Evolutionary conservation across 2,113 vertebrate species (phyloP).

Genomic region (Caracal caracal): DNA sequence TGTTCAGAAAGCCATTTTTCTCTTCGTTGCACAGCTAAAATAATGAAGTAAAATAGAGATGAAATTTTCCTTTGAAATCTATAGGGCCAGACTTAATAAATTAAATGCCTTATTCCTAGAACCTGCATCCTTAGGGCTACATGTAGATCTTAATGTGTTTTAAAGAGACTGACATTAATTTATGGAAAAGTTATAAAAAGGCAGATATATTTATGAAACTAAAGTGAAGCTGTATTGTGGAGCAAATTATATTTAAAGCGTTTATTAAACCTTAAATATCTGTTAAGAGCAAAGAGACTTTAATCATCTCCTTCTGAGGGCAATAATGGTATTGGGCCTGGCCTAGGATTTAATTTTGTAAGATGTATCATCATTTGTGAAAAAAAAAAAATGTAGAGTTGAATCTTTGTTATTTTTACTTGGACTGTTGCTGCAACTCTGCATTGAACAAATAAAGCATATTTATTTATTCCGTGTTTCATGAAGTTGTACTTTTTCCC

Average conservation of each 20-base stretch:
- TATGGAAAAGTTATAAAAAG: constrained; percentile 79
- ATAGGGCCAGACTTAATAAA: constrained; percentile 88
- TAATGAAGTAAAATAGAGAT: constrained; percentile 80
- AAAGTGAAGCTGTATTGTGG: constrained; percentile 82
- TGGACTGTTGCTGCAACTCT: constrained; percentile 89
- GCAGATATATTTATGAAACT: constrained; percentile 87
- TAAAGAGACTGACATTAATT: constrained; percentile 78
- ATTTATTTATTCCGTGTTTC: constrained; percentile 91
- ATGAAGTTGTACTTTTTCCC: constrained; percentile 90
- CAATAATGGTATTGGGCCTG: constrained; percentile 90
- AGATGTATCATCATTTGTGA: constrained; percentile 93
- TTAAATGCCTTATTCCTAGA: constrained; percentile 90
- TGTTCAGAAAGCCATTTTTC: constrained; percentile 82
- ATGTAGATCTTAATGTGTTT: constrained; percentile 81
- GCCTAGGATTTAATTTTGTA: constrained; percentile 93
- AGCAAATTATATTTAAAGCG: constrained; percentile 81
- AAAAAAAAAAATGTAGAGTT: constrained; percentile 89
- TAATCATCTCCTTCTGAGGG: constrained; percentile 85
- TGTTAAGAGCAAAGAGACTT: constrained; percentile 72
- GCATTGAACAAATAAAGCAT: constrained; percentile 92
- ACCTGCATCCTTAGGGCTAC: constrained; percentile 83
- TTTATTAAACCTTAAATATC: constrained; percentile 83
- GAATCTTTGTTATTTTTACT: constrained; percentile 93
- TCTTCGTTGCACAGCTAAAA: constrained; percentile 83
- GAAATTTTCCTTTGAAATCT: constrained; percentile 84